Base-by-base conservation (phyloP, 2,113 vertebrate species). In the Smithornis capensis region DNA sequence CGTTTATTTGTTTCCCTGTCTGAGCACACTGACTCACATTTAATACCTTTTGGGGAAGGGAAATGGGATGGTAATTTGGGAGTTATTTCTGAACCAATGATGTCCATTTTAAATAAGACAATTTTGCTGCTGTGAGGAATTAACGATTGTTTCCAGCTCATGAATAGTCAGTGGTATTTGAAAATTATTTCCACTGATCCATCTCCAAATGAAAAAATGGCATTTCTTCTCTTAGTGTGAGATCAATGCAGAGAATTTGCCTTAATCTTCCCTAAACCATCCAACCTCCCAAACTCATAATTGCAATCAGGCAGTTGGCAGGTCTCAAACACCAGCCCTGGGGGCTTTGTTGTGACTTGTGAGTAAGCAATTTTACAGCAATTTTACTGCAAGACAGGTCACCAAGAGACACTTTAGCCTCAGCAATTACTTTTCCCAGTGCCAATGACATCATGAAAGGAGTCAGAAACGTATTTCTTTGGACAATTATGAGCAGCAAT, bases 361-460 rank as follows among this genome's bases (percentile, higher is more conserved):
- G 67, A 90, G 47, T 83, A 68, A 88, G 75, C 64, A 85, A 77
- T 91, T 90, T 74, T 59, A 80, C 79, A 83, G 70, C 78, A 55
- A 77, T 93, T 93, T 86, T 67, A 70, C 60, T 53, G 52, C 83
- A 81, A 10, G 0, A 37, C 52, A 74, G 64, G 81, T 90, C 82
- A 52, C 85, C 23, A 7, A 55, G 71, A 87, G 59, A 37, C 22
- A 3, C 75, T 96, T 90, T 92, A 86, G 88, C 71, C 38, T 42
- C 42, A 33, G 60, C 90, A 92, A n/a, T 96, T 95, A 81, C 80
- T 94, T 94, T 92, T 86, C 44, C 67, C 71, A 40, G 56, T 60
- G 38, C 65, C 64, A 67, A 2, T 90, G 90, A 81, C 76, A 78
- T 90, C 71, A 92, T 33, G 44, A 96, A 93, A 92, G 56, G 63